Conservation (phyloP, 1,140 invertebrate species). For the Zelostemma sp. region DNA sequence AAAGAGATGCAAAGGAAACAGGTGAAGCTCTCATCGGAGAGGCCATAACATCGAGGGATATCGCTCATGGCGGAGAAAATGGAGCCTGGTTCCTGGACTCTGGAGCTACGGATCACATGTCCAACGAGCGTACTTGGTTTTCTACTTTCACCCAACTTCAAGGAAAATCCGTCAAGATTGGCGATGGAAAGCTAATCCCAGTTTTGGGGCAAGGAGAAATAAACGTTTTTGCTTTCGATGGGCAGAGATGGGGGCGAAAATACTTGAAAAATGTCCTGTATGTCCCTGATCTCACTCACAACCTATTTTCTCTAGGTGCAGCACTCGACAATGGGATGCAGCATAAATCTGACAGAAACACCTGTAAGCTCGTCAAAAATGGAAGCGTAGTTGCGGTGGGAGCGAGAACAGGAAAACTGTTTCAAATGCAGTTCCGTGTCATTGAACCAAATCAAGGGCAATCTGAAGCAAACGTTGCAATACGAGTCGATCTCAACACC, state of each 20-base stretch:
- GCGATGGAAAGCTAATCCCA: slow-evolving; percentile 29
- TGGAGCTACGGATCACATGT: slow-evolving; percentile 48
- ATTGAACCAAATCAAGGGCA: background rate
- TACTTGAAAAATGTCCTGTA: slow-evolving; percentile 55
- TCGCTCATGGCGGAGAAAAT: background rate
- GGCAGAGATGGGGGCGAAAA: slow-evolving; percentile 19
- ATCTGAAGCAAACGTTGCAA: slow-evolving; percentile 8
- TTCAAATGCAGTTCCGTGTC: slow-evolving; percentile 24
- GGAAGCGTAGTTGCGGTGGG: slow-evolving; percentile 17
- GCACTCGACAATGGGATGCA: background rate
- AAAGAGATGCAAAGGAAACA: background rate
- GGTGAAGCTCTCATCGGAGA: slow-evolving; percentile 17
- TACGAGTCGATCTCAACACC: slow-evolving; percentile 36
- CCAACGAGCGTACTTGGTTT: slow-evolving; percentile 25
- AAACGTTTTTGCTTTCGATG: slow-evolving; percentile 32
- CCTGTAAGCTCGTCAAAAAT: slow-evolving; percentile 17
- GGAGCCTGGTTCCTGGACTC: slow-evolving; percentile 41
- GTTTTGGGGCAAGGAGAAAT: slow-evolving; percentile 31
- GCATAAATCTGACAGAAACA: slow-evolving; percentile 1
- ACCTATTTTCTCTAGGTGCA: slow-evolving; percentile 58
- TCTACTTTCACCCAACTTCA: slow-evolving; percentile 11
- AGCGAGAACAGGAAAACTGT: slow-evolving; percentile 22
- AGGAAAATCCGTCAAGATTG: slow-evolving; percentile 32
- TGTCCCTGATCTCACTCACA: slow-evolving; percentile 58
- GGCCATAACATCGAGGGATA: slow-evolving; percentile 6